These are phyloP conservation scores for Euwallacea fornicatus DNA, from an alignment of 1,140 invertebrate genomes.

Conservation along the genomic window DNA sequence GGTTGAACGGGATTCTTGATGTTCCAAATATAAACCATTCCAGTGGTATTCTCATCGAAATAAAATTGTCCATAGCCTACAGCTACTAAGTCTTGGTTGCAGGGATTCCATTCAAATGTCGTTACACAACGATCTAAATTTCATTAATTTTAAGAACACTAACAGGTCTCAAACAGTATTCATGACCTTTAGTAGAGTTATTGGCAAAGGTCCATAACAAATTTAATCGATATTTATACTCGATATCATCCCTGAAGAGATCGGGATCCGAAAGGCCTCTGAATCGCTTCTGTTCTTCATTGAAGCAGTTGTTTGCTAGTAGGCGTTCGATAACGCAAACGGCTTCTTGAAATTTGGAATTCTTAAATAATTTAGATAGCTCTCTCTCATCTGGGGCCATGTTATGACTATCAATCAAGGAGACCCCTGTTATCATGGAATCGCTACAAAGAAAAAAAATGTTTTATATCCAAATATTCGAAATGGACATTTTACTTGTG, in stretches of 20 bases:
- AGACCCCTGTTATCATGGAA: slow-evolving; percentile 5
- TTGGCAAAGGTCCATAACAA: slow-evolving; percentile 66
- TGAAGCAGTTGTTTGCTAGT: slow-evolving; percentile 66
- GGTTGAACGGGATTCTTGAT: slow-evolving; percentile 86
- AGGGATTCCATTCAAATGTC: slow-evolving; percentile 64
- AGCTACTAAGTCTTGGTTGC: slow-evolving; percentile 67
- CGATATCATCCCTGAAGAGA: slow-evolving; percentile 61
- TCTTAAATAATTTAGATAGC: slow-evolving; percentile 50
- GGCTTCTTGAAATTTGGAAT: slow-evolving; percentile 62
- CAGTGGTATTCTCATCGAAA: slow-evolving; percentile 57
- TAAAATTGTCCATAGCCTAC: slow-evolving; percentile 70
- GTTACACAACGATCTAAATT: slow-evolving; percentile 54
- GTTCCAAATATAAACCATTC: slow-evolving; percentile 77
- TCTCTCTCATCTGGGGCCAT: slow-evolving; percentile 48
- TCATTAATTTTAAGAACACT: slow-evolving; percentile 8
- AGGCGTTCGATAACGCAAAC: slow-evolving; percentile 66
- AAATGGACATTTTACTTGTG: no score
- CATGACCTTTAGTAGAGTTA: slow-evolving; percentile 51
- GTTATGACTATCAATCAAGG: slow-evolving; percentile 42
- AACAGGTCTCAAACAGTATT: background rate
- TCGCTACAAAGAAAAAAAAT: background rate
- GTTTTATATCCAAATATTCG: no score
- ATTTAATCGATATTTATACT: slow-evolving; percentile 65
- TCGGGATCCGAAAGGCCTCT: slow-evolving; percentile 59
- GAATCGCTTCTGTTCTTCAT: slow-evolving; percentile 65